phyloP scores from a whole-genome alignment of 2,113 vertebrate genomes.

The Vireo altiloquus region DNA sequence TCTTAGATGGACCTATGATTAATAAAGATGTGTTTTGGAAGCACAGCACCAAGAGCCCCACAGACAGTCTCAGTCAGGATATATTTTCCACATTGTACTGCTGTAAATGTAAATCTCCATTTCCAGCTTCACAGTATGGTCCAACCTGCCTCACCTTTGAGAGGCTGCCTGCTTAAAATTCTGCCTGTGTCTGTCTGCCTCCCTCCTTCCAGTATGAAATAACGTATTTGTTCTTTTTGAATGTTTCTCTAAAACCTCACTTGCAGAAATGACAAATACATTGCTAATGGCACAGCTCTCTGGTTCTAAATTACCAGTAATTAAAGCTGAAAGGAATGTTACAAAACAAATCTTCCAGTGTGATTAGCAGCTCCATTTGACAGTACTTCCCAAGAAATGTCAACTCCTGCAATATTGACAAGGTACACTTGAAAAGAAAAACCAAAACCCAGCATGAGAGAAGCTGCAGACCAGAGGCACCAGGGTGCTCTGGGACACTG shows the following conservation, averaged over 20 bases:
- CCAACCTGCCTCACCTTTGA: background rate
- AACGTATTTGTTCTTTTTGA: background rate
- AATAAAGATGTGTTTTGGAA: background rate
- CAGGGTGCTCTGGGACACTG: background rate
- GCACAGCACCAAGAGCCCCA: background rate
- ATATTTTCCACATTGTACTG: background rate
- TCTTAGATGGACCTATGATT: background rate
- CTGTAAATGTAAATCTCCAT: background rate
- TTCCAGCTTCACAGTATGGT: background rate
- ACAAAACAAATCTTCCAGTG: constrained; percentile 10
- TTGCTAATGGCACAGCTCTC: background rate
- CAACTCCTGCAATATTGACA: background rate
- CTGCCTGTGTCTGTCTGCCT: background rate
- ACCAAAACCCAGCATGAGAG: accelerated
- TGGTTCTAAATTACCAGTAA: constrained; percentile 47
- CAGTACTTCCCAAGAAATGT: background rate
- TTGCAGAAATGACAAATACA: background rate
- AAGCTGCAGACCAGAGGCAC: accelerated
- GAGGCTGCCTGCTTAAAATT: background rate
- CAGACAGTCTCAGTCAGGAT: background rate
- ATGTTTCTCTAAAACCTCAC: background rate
- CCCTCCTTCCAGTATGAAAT: background rate
- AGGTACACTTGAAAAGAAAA: background rate
- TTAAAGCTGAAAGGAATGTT: constrained; percentile 58
- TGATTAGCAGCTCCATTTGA: constrained; percentile 23